Percentiles rank a stretch among this genome's conserved stretches.
These are phyloP conservation scores for Gracilinanus agilis DNA, from an alignment of 2,113 vertebrate genomes.

Conservation along the genomic window DNA sequence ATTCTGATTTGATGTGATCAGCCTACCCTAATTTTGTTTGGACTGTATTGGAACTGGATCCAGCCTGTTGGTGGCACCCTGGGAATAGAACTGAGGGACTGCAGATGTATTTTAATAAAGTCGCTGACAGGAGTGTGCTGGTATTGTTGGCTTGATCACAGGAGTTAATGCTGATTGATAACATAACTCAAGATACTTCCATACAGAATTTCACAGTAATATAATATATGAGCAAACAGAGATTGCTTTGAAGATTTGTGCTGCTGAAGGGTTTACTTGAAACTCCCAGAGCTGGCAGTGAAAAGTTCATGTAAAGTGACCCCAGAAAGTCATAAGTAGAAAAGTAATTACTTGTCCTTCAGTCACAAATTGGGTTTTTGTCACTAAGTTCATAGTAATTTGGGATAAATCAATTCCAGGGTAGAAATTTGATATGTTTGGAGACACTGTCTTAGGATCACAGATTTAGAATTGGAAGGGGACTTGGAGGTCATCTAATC, in stretches of 20 bases:
- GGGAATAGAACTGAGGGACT: not conserved
- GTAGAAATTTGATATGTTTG: not conserved
- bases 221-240: not conserved
- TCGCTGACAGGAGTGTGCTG: not conserved
- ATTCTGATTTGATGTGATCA: not conserved
- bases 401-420: not conserved
- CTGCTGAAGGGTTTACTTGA: constrained; percentile 25
- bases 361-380: not conserved
- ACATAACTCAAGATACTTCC: not conserved
- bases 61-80: not conserved
- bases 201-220: not conserved
- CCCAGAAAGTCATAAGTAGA: not conserved
- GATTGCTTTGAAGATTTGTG: constrained; percentile 33
- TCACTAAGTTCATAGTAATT: constrained; percentile 2
- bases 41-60: no score
- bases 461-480: not conserved
- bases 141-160: not conserved
- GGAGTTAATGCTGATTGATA: not conserved
- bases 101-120: not conserved
- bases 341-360: constrained; percentile 37
- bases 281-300: constrained; percentile 16
- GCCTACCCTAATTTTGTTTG: not conserved
- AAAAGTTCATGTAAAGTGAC: constrained; percentile 28
- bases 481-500: not conserved
- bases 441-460: constrained; percentile 26